Percentiles rank a stretch among this genome's conserved stretches.
Conservation (phyloP, 1,140 invertebrate species). For the Zaprionus ghesquierei region DNA sequence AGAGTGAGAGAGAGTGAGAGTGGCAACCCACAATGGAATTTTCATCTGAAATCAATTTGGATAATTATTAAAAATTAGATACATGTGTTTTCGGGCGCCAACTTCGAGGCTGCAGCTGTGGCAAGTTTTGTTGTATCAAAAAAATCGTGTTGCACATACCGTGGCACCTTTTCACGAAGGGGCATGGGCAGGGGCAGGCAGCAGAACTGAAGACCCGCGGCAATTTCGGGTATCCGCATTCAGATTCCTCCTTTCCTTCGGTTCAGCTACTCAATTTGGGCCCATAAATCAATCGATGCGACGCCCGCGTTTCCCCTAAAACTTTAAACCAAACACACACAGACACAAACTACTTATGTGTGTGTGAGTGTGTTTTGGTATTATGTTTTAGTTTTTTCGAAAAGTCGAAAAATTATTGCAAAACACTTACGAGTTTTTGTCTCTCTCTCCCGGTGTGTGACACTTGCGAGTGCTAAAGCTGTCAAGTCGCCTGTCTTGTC, state of each 20-base stretch:
- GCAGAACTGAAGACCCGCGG: conserved; percentile 1
- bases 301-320: conserved; percentile 44
- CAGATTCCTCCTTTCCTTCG: conserved; percentile 7
- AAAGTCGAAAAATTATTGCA: conserved; percentile 56
- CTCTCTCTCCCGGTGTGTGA: conserved; percentile 30
- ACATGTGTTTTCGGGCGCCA: conserved; percentile 63
- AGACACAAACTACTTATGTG: conserved; percentile 22
- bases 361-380: conserved; percentile 38
- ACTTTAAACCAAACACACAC: conserved; percentile 29
- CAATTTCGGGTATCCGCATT: conserved; percentile 22
- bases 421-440: conserved; percentile 51
- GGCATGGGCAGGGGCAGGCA: no score
- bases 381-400: conserved; percentile 39
- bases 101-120: conserved; percentile 52
- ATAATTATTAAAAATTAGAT: conserved; percentile 79
- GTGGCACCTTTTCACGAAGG: conserved; percentile 32
- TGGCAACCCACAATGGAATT: conserved; percentile 16
- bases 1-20: no score
- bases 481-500: conserved; percentile 68
- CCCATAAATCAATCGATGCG: conserved; percentile 71
- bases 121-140: conserved; percentile 56
- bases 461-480: conserved; percentile 61
- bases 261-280: conserved; percentile 69
- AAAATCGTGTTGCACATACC: conserved; percentile 47
- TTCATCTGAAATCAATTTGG: conserved; percentile 63